Evolutionary conservation across 2,113 vertebrate genomes (phyloP).

Genomic region (Hyaena hyaena): DNA sequence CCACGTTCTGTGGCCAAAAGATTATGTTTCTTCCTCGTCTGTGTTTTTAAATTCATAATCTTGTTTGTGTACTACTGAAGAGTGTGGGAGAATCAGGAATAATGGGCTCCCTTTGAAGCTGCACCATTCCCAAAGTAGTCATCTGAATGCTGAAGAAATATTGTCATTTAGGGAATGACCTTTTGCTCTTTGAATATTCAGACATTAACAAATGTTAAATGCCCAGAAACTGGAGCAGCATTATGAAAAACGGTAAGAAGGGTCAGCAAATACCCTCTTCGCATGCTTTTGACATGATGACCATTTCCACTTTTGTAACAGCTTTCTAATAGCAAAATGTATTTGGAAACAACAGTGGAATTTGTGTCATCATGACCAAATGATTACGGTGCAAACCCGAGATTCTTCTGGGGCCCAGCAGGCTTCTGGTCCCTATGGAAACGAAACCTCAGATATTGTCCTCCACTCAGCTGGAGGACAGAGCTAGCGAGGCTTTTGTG

Average conservation of each 20-base stretch:
- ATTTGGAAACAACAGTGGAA: conserved; percentile 83
- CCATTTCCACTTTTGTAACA: conserved; percentile 63
- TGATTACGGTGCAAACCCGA: conserved; percentile 81
- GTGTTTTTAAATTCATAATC: conserved; percentile 46
- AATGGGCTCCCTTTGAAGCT: conserved; percentile 36
- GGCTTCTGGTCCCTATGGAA: conserved; percentile 93
- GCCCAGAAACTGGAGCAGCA: neutral
- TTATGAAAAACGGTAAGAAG: neutral
- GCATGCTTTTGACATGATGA: neutral
- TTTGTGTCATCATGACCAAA: conserved; percentile 88
- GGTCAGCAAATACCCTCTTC: neutral
- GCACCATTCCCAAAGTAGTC: conserved; percentile 43
- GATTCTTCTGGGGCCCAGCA: conserved; percentile 86
- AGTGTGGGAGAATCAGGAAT: conserved; percentile 55
- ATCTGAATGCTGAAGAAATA: conserved; percentile 60
- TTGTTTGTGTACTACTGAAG: conserved; percentile 46
- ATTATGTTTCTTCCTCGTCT: neutral
- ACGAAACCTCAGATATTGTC: conserved; percentile 89
- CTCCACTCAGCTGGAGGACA: conserved; percentile 89
- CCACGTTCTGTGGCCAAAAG: neutral
- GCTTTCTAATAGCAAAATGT: conserved; percentile 74
- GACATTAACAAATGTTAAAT: conserved; percentile 53
- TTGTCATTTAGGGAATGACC: conserved; percentile 61
- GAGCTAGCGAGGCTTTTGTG: conserved; percentile 89
- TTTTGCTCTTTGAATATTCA: conserved; percentile 46